phyloP scores from a whole-genome alignment of 2,888 invertebrate species.

The Heteropelma amictum region DNA sequence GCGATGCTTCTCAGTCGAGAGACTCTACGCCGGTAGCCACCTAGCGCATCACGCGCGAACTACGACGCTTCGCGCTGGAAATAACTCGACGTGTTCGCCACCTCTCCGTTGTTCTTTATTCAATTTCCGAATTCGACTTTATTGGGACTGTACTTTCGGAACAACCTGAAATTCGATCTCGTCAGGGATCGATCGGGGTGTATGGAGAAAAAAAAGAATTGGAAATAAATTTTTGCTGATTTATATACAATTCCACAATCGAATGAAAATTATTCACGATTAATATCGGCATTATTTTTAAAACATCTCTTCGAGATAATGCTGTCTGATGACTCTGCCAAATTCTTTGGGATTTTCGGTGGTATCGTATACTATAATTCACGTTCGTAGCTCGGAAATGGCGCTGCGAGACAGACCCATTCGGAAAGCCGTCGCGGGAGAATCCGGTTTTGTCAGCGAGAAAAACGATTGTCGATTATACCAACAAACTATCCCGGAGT shows the following conservation, averaged over 20 bases:
- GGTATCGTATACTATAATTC: not conserved
- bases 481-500: not conserved
- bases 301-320: not conserved
- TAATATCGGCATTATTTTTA: not conserved
- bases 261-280: not conserved
- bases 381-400: not conserved
- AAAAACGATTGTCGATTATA: constrained; percentile 44
- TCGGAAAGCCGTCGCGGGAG: constrained; percentile 2
- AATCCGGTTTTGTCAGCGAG: constrained; percentile 39
- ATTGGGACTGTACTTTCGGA: too few relatives aligned
- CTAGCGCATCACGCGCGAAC: too few relatives aligned
- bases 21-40: too few relatives aligned
- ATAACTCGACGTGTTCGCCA: too few relatives aligned
- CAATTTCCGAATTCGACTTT: too few relatives aligned
- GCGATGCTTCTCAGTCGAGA: too few relatives aligned
- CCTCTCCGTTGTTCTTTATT: too few relatives aligned
- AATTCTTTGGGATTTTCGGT: constrained; percentile 12
- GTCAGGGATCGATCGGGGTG: too few relatives aligned
- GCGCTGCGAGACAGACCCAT: constrained; percentile 13
- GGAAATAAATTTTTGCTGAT: too few relatives aligned
- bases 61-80: too few relatives aligned
- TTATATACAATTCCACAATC: not conserved
- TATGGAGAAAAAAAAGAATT: constrained; percentile 1
- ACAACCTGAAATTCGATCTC: too few relatives aligned
- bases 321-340: not conserved